Base-by-base conservation (phyloP, 53 echinoderm and acorn worm species). In the Crossaster papposus region DNA sequence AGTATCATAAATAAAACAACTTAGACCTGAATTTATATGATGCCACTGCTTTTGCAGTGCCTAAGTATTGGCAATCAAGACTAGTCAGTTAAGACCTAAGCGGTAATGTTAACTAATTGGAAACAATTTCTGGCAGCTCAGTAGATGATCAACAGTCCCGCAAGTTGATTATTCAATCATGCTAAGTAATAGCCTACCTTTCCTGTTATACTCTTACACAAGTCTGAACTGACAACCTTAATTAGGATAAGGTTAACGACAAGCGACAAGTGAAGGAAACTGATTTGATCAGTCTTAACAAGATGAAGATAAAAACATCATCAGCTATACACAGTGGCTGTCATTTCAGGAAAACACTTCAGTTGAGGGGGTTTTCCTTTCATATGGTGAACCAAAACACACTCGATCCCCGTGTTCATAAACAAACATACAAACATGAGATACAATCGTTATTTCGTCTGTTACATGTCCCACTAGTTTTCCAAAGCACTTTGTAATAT, bases 171-270 rank as follows among this genome's bases (percentile, higher is more conserved):
- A 14, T 14, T 9, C 15, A 20, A 74, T 13, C 18, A 74, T 14
- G 75, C 18, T 36, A 31, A 32, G 18, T 20, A 15, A 74, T 5
- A 4, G 34, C 7, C 30, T 33, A 72, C 30, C 22, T 15, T 36
- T 74, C 36, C 36, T 74, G 34, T 74, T 36, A n/a, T n/a, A 8
- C 75, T 36, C 3, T 34, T 74, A 1, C 75, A 2, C 75, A 74
- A 35, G 75, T 74, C 75, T 20, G 18, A 74, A 35, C 75, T 74
- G 75, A 74, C 75, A 74, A 36, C 36, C 13, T 22, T 74, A 36
- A 35, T 74, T 74, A 30, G 34, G 75, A 2, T 26, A 28, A 14
- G 68, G 22, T 26, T 68, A 18, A 18, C 26, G 68, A 4, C 68
- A n/a, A 24, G 11, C 17, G 28, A 68, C 17, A 58, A 58, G 58